Base-by-base conservation (phyloP, 2,113 vertebrate genomes). In the Phainopepla nitens region DNA sequence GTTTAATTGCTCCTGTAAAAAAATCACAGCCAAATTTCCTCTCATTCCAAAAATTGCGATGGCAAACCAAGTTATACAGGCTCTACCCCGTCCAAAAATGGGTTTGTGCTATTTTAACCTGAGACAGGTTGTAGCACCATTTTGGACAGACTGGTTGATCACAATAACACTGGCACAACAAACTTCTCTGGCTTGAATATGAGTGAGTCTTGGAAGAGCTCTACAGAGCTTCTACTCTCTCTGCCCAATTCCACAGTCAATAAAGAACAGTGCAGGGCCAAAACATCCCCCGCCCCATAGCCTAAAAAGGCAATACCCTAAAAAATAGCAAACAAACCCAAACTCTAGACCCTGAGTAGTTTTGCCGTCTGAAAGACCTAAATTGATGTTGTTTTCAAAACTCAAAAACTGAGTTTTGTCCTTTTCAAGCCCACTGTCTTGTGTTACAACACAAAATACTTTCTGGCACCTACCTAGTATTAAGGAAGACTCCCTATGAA, bases 1-100 rank as follows among this genome's bases (percentile, higher is more conserved):
- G 35, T 70, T 77, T 77, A 27, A 91, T 50, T 86, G 24, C 78
- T 88, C 57, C 87, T 85, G 49, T 65, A 95, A 92, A 29, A 47
- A 58, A 77, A 58, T 80, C 71, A 70, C 62, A 86, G 72, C 11
- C 2, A 0, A 85, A 77, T 72, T 57, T 53, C 25, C 49, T 56
- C 10, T 51, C 8, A 36, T 87, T 82, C 47, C 22, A 54, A 49
- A 90, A 88, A 31, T 15, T 31, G 10, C 4, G 4, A 39, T 6
- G 11, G 33, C 65, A 77, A 95, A 76, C 39, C n/a, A 73, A 90
- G 68, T 58, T 62, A 65, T 14, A 23, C 31, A 77, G 19, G 27
- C 33, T 72, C 21, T 76, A 66, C 33, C 11, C 19, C 1, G 7
- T 57, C 29, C 0, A 4, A 65, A 85, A 91, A 45, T 9, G 17